A percentile compares a stretch with the other conserved stretches of the same genome.
These are phyloP conservation scores for Ifrita kowaldi DNA, from an alignment of 2,113 vertebrate species.

Conservation along the genomic window DNA sequence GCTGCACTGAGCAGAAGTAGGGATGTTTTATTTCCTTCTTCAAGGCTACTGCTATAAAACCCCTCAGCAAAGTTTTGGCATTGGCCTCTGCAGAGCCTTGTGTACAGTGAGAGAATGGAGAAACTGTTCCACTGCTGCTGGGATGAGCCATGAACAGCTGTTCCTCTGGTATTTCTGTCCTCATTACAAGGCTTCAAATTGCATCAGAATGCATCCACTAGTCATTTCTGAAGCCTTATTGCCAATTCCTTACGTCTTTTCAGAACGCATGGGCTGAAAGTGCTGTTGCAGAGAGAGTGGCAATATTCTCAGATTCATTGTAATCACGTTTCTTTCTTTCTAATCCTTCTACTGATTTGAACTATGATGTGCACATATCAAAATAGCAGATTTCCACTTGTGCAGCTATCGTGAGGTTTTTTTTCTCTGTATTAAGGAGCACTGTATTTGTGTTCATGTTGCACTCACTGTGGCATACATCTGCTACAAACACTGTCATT, in stretches of 20 bases:
- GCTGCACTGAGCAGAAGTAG: not conserved
- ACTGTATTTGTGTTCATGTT: not conserved
- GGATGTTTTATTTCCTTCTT: not conserved
- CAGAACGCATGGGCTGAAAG: not conserved
- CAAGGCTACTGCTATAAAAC: not conserved
- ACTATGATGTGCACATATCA: not conserved
- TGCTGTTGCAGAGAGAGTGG: not conserved
- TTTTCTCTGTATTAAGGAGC: not conserved
- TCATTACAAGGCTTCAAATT: slow-evolving; percentile 4
- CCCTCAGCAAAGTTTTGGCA: not conserved
- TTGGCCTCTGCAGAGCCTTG: not conserved
- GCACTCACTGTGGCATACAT: not conserved
- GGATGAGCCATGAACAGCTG: not conserved
- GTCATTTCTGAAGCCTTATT: slow-evolving; percentile 1
- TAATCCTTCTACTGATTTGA: not conserved
- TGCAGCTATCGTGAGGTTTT: not conserved
- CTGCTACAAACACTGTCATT: not conserved
- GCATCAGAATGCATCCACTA: not conserved
- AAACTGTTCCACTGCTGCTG: not conserved
- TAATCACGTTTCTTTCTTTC: not conserved
- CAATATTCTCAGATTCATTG: not conserved
- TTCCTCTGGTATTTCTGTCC: not conserved
- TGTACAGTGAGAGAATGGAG: not conserved
- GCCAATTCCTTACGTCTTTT: not conserved
- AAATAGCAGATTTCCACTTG: not conserved